These are phyloP conservation scores for Halcyon leucocephala DNA, from an alignment of 2,797 vertebrate species.

Conservation along the genomic window DNA sequence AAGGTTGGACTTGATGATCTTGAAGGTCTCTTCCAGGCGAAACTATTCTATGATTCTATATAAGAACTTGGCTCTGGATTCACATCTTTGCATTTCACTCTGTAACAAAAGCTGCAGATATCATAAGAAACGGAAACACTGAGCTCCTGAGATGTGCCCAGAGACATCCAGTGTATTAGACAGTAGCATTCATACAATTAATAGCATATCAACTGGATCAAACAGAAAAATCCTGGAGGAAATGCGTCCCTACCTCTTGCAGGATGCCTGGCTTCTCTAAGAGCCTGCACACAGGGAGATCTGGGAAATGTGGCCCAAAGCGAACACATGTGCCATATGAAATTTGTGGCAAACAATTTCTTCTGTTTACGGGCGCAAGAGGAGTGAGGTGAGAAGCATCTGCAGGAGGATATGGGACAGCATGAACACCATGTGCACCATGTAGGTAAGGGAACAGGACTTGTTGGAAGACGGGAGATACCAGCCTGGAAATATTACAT, in stretches of 20 bases:
- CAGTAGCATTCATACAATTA: background rate
- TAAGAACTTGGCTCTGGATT: background rate
- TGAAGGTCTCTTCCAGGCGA: no score
- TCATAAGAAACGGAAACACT: background rate
- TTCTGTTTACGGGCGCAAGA: accelerated
- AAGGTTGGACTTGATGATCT: no score
- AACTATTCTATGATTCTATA: no score
- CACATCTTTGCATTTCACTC: background rate
- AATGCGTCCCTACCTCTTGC: background rate
- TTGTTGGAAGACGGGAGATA: accelerated
- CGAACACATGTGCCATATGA: accelerated
- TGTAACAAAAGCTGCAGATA: background rate
- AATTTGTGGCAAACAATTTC: background rate
- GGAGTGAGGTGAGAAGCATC: background rate
- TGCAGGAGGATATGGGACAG: background rate
- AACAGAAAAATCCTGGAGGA: background rate
- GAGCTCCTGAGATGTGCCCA: background rate
- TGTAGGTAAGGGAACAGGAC: background rate
- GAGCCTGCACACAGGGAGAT: background rate
- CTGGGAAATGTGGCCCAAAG: background rate
- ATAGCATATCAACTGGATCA: background rate
- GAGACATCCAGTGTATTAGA: no score
- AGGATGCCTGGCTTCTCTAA: background rate
- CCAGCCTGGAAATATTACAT: accelerated
- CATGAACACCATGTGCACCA: no score